Evolutionary conservation across 2,113 vertebrate genomes (phyloP), one percentile per base, ranked within the genome.

Genomic region (Atractosteus spatula): DNA sequence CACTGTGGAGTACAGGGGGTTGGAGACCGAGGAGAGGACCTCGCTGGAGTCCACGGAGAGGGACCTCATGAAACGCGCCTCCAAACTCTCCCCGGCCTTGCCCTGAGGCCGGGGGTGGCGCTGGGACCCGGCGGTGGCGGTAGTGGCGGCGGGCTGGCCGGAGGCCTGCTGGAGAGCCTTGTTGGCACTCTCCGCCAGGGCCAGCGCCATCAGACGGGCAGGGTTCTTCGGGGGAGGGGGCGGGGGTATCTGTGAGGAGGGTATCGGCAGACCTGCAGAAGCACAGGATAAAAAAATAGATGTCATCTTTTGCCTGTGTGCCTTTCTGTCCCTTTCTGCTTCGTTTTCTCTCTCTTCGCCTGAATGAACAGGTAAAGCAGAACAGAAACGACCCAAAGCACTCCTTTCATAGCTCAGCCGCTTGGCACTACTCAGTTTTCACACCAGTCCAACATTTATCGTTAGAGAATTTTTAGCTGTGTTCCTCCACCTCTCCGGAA

Each of bases 191-290:
- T 93, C 92, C 7, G 90, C 89, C 76, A 94, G 84, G 43, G 88
- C 91, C 63, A 94, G 77, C 3, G 92, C 92, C 92, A 94, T 93
- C 65, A 93, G 84, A 1, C 92, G 88, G 3, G 92, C 92, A 51
- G 92, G 90, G 73, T 94, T 91, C 72, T 94, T 93, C 12, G 92
- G 92, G 3, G 91, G 91, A 0, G 92, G 91, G 3, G 92, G 90
- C 0, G 92, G 92, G 0, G 91, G 91, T 41, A 90, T 84, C 0
- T 92, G 91, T 78, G 73, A 88, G n/a, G 62, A 72, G 88, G 71
- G 87, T 62, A 7, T 82, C 70, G 8, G 81, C 80, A 41, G 86
- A 78, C 55, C 78, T 54, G 43, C 17, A 79, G 76, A 44, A 85
- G 77, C 72, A 80, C 92, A 91, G 71, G 41, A 29, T 65, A 66